phyloP scores from a whole-genome alignment of 2,888 invertebrate genomes.

The Diaperis boleti region DNA sequence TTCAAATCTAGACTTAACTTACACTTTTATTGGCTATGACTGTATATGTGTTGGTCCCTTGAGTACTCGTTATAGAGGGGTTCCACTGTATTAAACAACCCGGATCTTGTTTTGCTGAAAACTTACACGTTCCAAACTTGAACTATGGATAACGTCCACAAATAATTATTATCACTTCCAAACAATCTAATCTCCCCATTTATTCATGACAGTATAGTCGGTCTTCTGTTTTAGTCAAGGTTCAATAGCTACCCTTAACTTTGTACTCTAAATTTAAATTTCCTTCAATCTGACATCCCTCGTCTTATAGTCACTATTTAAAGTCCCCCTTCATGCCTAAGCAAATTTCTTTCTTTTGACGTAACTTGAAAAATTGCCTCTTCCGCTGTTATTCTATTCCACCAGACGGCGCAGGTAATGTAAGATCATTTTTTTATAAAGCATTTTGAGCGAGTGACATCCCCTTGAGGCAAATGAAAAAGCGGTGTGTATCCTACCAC shows the following conservation, averaged over 20 bases:
- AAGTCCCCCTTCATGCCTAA: conserved; percentile 8
- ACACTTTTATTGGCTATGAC: no score
- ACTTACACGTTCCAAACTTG: no score
- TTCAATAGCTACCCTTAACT: neutral
- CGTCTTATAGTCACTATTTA: conserved; percentile 15
- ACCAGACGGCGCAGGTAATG: conserved; percentile 23
- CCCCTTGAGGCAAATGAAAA: conserved; percentile 16
- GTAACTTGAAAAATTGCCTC: conserved; percentile 13
- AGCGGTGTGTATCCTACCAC: conserved; percentile 9
- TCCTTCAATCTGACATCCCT: conserved; percentile 4
- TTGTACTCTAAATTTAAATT: conserved; percentile 14
- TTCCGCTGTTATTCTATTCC: conserved; percentile 17
- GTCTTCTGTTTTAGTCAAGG: neutral
- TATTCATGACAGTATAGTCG: neutral
- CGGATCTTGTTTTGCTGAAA: no score
- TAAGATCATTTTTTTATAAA: conserved; percentile 29
- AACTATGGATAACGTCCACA: no score
- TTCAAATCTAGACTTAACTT: no score
- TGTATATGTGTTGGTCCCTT: no score
- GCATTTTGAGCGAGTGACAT: neutral
- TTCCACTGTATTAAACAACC: no score
- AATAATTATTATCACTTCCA: no score
- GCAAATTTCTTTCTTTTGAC: conserved; percentile 23
- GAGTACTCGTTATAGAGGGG: no score
- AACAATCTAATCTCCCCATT: no score